These are phyloP conservation scores for Centrocercus urophasianus DNA, from an alignment of 2,113 vertebrate species.

Conservation along the genomic window DNA sequence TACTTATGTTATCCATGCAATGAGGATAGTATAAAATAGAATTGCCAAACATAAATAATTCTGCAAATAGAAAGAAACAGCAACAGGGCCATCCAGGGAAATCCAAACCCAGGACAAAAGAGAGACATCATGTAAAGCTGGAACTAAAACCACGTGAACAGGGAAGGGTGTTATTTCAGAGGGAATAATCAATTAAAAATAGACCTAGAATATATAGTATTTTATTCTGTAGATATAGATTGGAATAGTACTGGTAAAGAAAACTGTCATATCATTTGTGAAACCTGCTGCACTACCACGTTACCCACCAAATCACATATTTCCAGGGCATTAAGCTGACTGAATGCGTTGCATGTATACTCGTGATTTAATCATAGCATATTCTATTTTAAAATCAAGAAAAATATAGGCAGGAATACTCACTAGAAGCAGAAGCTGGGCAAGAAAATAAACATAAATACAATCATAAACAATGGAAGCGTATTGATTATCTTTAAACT, in stretches of 20 bases:
- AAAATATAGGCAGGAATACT: background rate
- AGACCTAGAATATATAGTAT: background rate
- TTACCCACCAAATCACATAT: background rate
- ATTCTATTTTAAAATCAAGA: background rate
- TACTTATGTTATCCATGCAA: slow-evolving; percentile 35
- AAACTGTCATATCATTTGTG: background rate
- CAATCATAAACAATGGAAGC: slow-evolving; percentile 16
- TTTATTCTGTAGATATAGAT: background rate
- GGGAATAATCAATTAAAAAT: slow-evolving; percentile 2
- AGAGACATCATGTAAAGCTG: slow-evolving; percentile 15
- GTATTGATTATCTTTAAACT: slow-evolving; percentile 43
- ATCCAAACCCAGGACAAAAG: slow-evolving; percentile 46
- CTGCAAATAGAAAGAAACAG: slow-evolving; percentile 50
- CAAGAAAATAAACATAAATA: background rate
- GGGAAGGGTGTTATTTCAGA: slow-evolving; percentile 6
- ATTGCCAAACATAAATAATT: slow-evolving; percentile 63
- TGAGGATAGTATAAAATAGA: slow-evolving; percentile 61
- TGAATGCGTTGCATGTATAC: background rate
- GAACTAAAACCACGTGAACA: background rate
- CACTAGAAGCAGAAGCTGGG: background rate
- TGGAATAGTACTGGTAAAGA: background rate
- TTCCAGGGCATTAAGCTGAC: rapidly evolving
- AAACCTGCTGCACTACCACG: background rate
- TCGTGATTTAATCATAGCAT: background rate
- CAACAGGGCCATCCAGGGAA: slow-evolving; percentile 9